Base-by-base conservation (phyloP, 1,140 invertebrate species). In the Cotesia chilonis region DNA sequence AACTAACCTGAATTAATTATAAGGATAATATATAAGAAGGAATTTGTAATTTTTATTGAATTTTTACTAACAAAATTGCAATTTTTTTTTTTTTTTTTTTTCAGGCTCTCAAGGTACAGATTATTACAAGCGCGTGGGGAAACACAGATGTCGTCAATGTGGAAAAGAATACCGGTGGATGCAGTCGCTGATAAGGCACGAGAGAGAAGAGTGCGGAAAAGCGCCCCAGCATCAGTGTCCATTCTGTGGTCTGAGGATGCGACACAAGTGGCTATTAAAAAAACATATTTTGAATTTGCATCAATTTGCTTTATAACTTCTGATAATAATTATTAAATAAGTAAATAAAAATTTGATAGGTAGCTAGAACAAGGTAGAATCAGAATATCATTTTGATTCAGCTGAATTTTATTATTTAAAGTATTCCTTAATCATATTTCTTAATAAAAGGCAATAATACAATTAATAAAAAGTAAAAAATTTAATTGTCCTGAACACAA, bases 131-230 rank as follows among this genome's bases (percentile, higher is more conserved):
- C 35, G 70, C 41, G 4, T 65, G 20, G 70, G 70, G 7, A 47
- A 36, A 41, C 54, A 69, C 17, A 57, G 3, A n/a, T 87, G 87
- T 70, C 72, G 76, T 1, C 80, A 41, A 4, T 90, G 89, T 70
- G 88, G 88, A 51, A 87, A 88, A 71, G 80, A 83, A 54, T 90
- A 89, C 77, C 85, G 81, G 68, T 88, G 86, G 80, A 82, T 85
- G 76, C 86, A 87, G 35, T 89, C 88, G 1, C 77, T 90, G 64
- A 78, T 85, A 38, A 83, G 87, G 17, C 89, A 89, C 74, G 79
- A 85, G 71, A 81, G 85, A 12, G 88, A 88, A 68, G 88, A 89
- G 59, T 89, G 88, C 65, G 85, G 85, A 1, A 81, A 84, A 71
- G 80, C 77, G 28, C 87, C 85, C 3, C 84, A 87, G 36, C 81